These are phyloP conservation scores for Aegithalos caudatus DNA, from an alignment of 2,113 vertebrate genomes.

Conservation along the genomic window DNA sequence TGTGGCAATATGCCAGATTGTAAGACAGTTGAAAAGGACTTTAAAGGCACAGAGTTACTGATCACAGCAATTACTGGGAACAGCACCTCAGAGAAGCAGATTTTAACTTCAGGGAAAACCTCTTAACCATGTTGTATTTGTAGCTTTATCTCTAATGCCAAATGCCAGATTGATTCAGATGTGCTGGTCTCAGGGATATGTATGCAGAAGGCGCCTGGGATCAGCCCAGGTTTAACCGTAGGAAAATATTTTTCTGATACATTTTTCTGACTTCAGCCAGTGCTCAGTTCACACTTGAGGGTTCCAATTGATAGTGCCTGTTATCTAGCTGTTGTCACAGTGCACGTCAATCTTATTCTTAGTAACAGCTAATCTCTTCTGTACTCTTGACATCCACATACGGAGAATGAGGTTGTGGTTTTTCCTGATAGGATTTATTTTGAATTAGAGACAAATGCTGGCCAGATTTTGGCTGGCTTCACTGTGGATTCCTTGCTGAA, in stretches of 20 bases:
- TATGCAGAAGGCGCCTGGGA: background rate
- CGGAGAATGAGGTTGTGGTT: background rate
- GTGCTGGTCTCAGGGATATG: background rate
- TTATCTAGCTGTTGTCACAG: background rate
- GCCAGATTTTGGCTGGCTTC: background rate
- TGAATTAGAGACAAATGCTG: background rate
- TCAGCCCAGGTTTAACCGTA: background rate
- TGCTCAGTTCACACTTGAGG: background rate
- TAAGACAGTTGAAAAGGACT: background rate
- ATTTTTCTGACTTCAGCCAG: background rate
- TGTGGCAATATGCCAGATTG: rapidly evolving
- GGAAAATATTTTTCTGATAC: background rate
- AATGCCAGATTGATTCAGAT: background rate
- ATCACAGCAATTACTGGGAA: background rate
- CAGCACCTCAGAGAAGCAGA: background rate
- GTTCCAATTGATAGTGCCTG: background rate
- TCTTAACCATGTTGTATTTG: background rate
- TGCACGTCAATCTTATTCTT: background rate
- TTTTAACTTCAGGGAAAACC: background rate
- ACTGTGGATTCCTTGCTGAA: background rate
- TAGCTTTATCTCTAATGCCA: background rate
- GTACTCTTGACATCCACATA: background rate
- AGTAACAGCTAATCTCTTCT: conserved; percentile 10
- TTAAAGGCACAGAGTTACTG: background rate
- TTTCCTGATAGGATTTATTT: background rate